Evolutionary conservation across 1,140 invertebrate genomes (phyloP).

Genomic region (Aricia agestis): DNA sequence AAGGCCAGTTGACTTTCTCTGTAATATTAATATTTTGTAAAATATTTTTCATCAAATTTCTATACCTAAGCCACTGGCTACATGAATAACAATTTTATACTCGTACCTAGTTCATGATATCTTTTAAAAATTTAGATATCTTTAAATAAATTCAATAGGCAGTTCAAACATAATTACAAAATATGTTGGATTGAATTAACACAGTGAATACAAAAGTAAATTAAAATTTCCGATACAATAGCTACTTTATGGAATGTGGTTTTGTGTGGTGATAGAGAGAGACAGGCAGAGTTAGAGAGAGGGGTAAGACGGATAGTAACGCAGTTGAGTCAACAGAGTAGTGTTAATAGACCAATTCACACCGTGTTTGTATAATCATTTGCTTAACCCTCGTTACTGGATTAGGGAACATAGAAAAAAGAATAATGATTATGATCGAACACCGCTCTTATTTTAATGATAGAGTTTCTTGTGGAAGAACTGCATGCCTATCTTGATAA

Average conservation of each 20-base stretch:
- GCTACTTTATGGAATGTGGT: neutral
- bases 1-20: no score
- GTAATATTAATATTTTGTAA: no score
- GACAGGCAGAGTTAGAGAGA: neutral
- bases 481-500: no score
- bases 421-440: neutral
- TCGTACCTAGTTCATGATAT: no score
- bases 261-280: neutral
- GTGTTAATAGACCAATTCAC: constrained; percentile 3
- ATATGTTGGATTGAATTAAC: neutral
- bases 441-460: neutral
- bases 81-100: no score
- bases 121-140: no score
- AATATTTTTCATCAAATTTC: no score
- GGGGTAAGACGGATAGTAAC: neutral
- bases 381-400: neutral
- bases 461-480: neutral
- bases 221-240: neutral
- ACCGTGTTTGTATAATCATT: neutral
- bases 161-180: no score
- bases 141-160: no score
- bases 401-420: neutral
- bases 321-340: neutral
- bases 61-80: no score
- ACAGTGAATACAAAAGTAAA: neutral